Conservation (phyloP, 1,140 invertebrate genomes). For the Drosophila repletoides region DNA sequence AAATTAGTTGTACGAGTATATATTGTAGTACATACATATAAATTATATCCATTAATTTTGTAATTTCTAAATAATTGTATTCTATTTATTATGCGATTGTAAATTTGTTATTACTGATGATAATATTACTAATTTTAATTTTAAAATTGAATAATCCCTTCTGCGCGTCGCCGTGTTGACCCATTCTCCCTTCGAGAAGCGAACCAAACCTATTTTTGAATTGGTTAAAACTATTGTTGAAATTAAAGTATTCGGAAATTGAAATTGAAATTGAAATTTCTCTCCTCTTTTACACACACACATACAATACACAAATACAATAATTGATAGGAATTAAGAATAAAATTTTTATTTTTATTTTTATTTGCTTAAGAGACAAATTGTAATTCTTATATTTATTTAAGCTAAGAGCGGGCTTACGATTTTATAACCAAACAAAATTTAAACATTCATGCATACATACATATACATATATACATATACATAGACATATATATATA, state of each 20-base stretch:
- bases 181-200: too few species aligned
- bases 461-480: slow-evolving; percentile 19
- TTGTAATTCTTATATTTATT: slow-evolving; percentile 43
- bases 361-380: slow-evolving; percentile 55
- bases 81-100: slow-evolving; percentile 56
- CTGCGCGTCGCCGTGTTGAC: too few species aligned
- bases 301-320: slow-evolving; percentile 25
- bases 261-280: slow-evolving; percentile 71
- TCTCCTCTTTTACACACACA: slow-evolving; percentile 51
- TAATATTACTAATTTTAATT: slow-evolving; percentile 34
- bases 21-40: too few species aligned
- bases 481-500: neutral
- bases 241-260: slow-evolving; percentile 69
- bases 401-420: slow-evolving; percentile 70
- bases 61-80: slow-evolving; percentile 41
- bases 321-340: slow-evolving; percentile 25
- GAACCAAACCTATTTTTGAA: slow-evolving; percentile 55
- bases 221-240: slow-evolving; percentile 62
- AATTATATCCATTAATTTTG: slow-evolving; percentile 46
- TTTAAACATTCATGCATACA: too few species aligned
- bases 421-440: slow-evolving; percentile 75
- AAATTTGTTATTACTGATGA: slow-evolving; percentile 47
- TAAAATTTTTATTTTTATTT: too few species aligned
- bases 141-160: slow-evolving; percentile 4
- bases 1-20: slow-evolving; percentile 50